phyloP scores from a whole-genome alignment of 2,113 vertebrate species.

The Alosa alosa region DNA sequence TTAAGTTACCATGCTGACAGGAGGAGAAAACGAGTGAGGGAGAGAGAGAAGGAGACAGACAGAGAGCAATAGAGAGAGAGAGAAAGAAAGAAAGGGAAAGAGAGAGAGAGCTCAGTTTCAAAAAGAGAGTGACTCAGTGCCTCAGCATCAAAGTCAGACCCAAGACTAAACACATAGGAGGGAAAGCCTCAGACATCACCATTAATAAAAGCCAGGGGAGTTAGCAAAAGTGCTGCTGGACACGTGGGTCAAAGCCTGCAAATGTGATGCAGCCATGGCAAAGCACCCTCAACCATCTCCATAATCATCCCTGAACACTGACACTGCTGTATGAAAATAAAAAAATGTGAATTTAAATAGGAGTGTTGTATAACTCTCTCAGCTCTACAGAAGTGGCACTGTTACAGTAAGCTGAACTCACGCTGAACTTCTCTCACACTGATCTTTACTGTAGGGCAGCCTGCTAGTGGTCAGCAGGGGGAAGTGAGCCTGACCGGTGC shows the following conservation, averaged over 20 bases:
- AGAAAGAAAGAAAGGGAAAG: not conserved
- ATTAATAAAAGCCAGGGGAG: not conserved
- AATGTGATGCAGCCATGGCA: not conserved
- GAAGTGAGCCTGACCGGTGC: not conserved
- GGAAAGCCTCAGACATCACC: not conserved
- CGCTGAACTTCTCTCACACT: not conserved
- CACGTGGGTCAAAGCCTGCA: not conserved
- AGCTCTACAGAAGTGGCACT: too few relatives aligned
- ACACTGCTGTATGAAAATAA: not conserved
- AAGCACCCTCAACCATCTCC: not conserved
- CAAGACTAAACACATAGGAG: conserved; percentile 11
- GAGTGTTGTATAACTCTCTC: not conserved
- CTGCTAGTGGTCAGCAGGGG: not conserved
- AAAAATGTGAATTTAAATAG: too few relatives aligned
- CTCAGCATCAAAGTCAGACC: not conserved
- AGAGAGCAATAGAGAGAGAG: not conserved
- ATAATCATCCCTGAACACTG: not conserved
- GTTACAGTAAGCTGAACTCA: not conserved
- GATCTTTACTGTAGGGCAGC: not conserved
- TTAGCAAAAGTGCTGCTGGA: not conserved
- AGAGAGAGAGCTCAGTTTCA: not conserved
- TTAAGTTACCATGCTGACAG: conserved; percentile 59
- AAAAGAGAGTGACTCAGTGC: not conserved
- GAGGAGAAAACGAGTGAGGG: not conserved
- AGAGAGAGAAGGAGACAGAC: not conserved